Percentiles rank a stretch among this genome's conserved stretches.
Conservation (phyloP, 2,888 invertebrate genomes). For the Callyntrura sp. region DNA sequence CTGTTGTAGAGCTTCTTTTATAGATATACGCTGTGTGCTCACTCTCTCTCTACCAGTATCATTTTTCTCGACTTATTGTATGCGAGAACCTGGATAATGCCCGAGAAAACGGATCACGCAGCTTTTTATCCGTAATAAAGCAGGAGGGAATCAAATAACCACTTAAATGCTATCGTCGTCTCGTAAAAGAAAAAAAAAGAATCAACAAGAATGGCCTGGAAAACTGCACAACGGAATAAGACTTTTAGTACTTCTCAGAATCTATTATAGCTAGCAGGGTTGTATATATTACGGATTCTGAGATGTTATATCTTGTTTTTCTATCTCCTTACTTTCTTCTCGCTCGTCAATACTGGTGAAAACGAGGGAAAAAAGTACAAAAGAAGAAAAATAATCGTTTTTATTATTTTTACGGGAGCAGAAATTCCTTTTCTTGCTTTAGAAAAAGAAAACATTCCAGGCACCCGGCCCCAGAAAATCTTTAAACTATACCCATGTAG, state of each 20-base stretch:
- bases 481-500: constrained; percentile 13
- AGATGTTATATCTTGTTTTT: too few species aligned
- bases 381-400: constrained; percentile 50
- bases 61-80: constrained; percentile 16
- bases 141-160: constrained; percentile 65
- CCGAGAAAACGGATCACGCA: background rate
- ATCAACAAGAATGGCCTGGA: too few species aligned
- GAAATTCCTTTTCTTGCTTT: constrained; percentile 14
- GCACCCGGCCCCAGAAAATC: constrained; percentile 48
- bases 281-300: background rate
- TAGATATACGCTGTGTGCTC: background rate
- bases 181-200: too few species aligned
- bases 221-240: too few species aligned
- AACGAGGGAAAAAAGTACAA: constrained; percentile 56
- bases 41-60: background rate
- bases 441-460: constrained; percentile 55
- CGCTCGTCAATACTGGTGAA: constrained; percentile 42
- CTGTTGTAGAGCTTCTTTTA: too few species aligned
- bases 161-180: constrained; percentile 43
- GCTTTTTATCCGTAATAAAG: background rate
- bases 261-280: background rate
- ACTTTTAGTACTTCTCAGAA: too few species aligned
- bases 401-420: constrained; percentile 44
- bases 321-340: constrained; percentile 31
- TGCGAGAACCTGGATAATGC: background rate